phyloP scores from a whole-genome alignment of 2,888 invertebrate species.

The Pasiphila rectangulata region DNA sequence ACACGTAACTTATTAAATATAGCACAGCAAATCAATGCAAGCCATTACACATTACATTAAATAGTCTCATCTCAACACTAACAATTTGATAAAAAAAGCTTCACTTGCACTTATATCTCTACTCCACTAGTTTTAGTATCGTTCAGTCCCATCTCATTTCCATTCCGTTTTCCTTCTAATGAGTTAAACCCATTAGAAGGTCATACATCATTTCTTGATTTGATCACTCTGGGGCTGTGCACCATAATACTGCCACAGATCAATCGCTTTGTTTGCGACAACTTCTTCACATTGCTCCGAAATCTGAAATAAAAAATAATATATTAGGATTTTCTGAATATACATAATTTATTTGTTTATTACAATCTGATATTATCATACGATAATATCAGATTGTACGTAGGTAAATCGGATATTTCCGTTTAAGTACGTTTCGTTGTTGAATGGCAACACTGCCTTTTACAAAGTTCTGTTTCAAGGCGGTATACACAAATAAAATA shows the following conservation, averaged over 20 bases:
- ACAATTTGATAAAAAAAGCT: slow-evolving; percentile 6
- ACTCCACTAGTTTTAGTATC: slow-evolving; percentile 11
- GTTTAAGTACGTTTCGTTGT: slow-evolving; percentile 6
- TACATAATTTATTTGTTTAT: no score
- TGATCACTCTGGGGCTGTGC: slow-evolving; percentile 74
- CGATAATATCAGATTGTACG: no score
- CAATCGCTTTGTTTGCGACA: slow-evolving; percentile 91
- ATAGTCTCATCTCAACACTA: no score
- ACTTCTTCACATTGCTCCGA: slow-evolving; percentile 90
- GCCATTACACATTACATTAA: no score
- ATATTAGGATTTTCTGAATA: no score
- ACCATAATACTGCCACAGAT: slow-evolving; percentile 92
- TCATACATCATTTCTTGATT: slow-evolving; percentile 78
- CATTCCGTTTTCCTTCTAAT: slow-evolving; percentile 66
- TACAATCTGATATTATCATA: no score
- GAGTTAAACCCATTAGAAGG: slow-evolving; percentile 74
- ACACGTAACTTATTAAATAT: no score
- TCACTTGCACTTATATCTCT: slow-evolving; percentile 6
- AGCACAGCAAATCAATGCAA: no score
- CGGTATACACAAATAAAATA: no score
- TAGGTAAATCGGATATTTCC: no score
- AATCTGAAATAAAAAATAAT: slow-evolving; percentile 74
- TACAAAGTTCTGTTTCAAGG: no score
- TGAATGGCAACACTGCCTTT: slow-evolving; percentile 12
- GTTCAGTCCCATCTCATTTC: slow-evolving; percentile 22